A percentile compares a stretch with the other conserved stretches of the same genome.
phyloP scores from a whole-genome alignment of 2,113 vertebrate genomes.

The Chaetops frenatus region DNA sequence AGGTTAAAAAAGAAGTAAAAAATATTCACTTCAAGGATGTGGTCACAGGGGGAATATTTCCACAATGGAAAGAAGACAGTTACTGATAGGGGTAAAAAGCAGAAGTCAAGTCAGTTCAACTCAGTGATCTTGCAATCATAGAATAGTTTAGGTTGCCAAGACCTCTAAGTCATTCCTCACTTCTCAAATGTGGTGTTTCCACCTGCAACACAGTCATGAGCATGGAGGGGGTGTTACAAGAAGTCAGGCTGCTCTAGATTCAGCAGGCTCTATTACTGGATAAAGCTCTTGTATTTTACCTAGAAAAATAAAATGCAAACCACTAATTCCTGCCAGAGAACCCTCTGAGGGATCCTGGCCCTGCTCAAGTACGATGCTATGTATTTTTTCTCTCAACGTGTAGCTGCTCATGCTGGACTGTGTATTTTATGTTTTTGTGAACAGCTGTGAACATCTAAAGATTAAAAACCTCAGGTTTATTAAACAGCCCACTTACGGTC shows the following conservation, averaged over 20 bases:
- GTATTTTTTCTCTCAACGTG: background rate
- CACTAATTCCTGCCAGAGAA: background rate
- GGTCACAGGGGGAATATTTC: background rate
- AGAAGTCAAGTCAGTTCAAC: background rate
- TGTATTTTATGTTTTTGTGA: background rate
- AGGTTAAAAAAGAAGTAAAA: background rate
- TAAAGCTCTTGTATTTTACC: background rate
- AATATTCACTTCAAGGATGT: rapidly evolving
- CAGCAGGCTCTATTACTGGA: background rate
- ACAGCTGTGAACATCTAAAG: background rate
- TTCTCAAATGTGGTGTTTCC: background rate
- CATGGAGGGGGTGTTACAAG: background rate
- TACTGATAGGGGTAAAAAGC: background rate
- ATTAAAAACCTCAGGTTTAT: background rate
- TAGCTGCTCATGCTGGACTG: background rate
- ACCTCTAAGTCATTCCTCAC: background rate
- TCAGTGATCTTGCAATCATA: background rate
- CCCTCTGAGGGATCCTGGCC: background rate
- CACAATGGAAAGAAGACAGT: background rate
- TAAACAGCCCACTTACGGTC: background rate
- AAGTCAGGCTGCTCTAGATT: background rate
- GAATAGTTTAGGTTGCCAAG: background rate
- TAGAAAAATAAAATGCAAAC: background rate
- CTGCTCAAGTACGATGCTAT: background rate
- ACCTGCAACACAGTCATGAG: background rate